Evolutionary conservation across 92 coral and sea anemone genomes (phyloP), one percentile per base, ranked within the genome.

Genomic region (Hydrozoanthus gracilis): DNA sequence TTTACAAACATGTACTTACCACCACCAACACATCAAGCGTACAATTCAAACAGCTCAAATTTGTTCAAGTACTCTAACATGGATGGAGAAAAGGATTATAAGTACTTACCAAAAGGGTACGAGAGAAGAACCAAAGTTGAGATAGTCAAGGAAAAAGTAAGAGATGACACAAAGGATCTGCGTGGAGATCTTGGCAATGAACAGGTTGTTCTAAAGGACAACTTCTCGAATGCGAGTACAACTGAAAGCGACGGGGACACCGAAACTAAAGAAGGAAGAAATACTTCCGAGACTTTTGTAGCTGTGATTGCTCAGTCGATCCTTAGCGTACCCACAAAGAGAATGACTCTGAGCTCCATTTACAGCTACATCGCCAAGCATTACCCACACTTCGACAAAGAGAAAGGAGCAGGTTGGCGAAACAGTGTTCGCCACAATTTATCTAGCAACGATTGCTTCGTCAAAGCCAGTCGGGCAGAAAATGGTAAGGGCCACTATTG

Each of bases 401-500:
- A 96, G 86, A 96, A 96, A 69, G 99, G 99, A 8, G 98, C 99
- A 1, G 99, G 99, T 4, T 96, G 99, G 99, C 90, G 99, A 44
- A 96, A 96, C 88, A 96, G 99, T 47, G 99, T 96, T 5, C 93
- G 99, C 39, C 99, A 96, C 78, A 96, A 96, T 68, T 96, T 96
- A 61, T 96, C 99, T 54, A 96, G 99, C 86, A 96, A 96, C 86
- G 99, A 96, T 86, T 96, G 99, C 90, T 96, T 96, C 73, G 98
- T 96, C 83, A 96, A 96, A 87, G 98, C 99, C 71, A 95, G 98
- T 83, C 94, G 99, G 76, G 99, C 99, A 7, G 99, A 96, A 90
- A 96, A 96, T 86, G 99, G 99, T 70, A 96, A 96, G 55, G 99
- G 99, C 0, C 99, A 96, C 51, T 96, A 96, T 89, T 96, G 99